A percentile compares a stretch with the other conserved stretches of the same genome.
Evolutionary conservation across 2,113 vertebrate genomes (phyloP).

Genomic region (Lota lota): DNA sequence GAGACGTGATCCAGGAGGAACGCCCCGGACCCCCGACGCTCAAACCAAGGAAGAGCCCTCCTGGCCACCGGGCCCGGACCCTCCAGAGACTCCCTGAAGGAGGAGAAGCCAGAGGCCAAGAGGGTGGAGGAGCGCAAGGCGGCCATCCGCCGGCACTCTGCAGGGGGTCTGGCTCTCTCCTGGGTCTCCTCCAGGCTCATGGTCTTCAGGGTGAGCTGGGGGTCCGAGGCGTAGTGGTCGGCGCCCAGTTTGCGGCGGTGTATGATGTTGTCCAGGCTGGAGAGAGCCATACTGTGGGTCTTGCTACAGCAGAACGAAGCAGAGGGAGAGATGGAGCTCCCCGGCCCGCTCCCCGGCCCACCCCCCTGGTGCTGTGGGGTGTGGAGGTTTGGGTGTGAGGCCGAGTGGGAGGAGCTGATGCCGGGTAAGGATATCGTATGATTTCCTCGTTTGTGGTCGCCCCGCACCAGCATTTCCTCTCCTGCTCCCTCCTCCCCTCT

Average conservation of each 20-base stretch:
- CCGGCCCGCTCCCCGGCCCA: constrained; percentile 23
- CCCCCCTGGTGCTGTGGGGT: constrained; percentile 55
- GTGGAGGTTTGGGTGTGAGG: constrained; percentile 71
- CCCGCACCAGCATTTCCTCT: constrained; percentile 2
- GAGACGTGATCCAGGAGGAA: constrained; percentile 65
- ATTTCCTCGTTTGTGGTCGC: constrained; percentile 11
- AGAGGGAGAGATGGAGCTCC: constrained; percentile 6
- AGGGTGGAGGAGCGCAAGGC: constrained; percentile 70
- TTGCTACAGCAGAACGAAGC: constrained; percentile 50
- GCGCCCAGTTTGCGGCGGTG: constrained; percentile 78
- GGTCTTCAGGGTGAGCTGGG: constrained; percentile 70
- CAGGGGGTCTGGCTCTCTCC: constrained; percentile 61
- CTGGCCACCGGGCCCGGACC: constrained; percentile 42
- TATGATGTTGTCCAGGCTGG: constrained; percentile 79
- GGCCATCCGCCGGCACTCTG: constrained; percentile 71
- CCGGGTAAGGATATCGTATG: constrained; percentile 75
- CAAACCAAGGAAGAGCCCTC: constrained; percentile 66
- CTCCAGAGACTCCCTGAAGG: constrained; percentile 72
- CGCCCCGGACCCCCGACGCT: constrained; percentile 76
- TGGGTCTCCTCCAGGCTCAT: constrained; percentile 37
- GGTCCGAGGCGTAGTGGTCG: constrained; percentile 85
- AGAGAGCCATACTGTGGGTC: constrained; percentile 67
- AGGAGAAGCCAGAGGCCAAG: constrained; percentile 66
- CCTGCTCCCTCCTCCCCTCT: constrained; percentile 9
- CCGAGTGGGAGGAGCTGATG: constrained; percentile 70